These are phyloP conservation scores for Perizoma affinitatum DNA, from an alignment of 2,888 invertebrate species.

Conservation along the genomic window DNA sequence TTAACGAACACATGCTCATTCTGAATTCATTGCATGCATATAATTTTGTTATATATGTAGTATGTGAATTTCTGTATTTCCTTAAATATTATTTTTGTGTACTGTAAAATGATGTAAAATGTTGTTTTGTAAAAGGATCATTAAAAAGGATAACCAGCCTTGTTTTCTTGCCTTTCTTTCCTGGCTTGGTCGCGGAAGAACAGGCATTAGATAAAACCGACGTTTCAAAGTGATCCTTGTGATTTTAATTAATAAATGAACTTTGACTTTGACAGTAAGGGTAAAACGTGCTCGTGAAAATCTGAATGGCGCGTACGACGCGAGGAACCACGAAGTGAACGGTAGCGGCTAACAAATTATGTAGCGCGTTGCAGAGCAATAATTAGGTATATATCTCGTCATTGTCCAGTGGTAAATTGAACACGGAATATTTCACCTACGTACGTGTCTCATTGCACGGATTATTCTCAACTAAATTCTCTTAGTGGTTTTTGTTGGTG, in stretches of 20 bases:
- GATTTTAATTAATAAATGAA: too few relatives aligned
- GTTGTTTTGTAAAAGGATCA: too few relatives aligned
- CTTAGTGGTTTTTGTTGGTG: conserved; percentile 69
- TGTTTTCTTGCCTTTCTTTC: too few relatives aligned
- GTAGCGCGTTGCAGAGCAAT: conserved; percentile 27
- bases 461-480: conserved; percentile 73
- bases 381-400: conserved; percentile 67
- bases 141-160: too few relatives aligned
- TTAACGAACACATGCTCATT: conserved; percentile 26
- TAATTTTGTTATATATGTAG: too few relatives aligned
- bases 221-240: too few relatives aligned
- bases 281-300: conserved; percentile 17
- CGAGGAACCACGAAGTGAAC: conserved; percentile 53
- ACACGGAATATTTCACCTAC: conserved; percentile 75
- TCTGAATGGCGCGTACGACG: conserved; percentile 42
- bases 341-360: conserved; percentile 57
- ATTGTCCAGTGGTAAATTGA: conserved; percentile 73
- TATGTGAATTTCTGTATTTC: conserved; percentile 3
- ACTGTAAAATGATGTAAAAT: conserved; percentile 14
- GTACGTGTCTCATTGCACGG: conserved; percentile 81
- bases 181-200: too few relatives aligned
- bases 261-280: too few relatives aligned
- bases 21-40: conserved; percentile 34
- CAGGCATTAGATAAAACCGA: too few relatives aligned
- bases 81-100: background rate